Evolutionary conservation across 2,888 invertebrate genomes (phyloP), one percentile per base, ranked within the genome.

Genomic region (Amorpha juglandis): DNA sequence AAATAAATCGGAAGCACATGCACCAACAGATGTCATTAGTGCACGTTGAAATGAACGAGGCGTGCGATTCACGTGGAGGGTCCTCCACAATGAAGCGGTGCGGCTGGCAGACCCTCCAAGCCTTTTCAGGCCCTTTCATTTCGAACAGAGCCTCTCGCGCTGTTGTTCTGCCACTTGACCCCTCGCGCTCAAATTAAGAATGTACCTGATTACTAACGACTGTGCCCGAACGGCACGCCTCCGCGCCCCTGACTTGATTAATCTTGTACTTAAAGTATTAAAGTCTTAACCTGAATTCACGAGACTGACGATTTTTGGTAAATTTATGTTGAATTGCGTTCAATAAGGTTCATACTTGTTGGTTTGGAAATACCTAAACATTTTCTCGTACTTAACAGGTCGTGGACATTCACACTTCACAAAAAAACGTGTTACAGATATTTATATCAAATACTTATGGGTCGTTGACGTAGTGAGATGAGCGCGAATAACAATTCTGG

Each of bases 131-230:
- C 70, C 71, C 70, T 74, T 80, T 78, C 74, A 74, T 72, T 78
- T 68, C 71, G 70, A 74, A 72, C 73, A 52, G 52, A 50, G 63
- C 50, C 50, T 63, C 50, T 38, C 62, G 62, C 52, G 35, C n/a
- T 45, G 52, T 64, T 52, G 58, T 58, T 38, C 42, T 58, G 58
- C 42, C 70, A 67, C 76, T 81, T 79, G 79, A 80, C 82, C 82
- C 70, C 74, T 69, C 70, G 67, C 65, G 69, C 33, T 52, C 67
- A 78, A 81, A 81, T 82, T 77, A 80, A 79, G 71, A 77, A 76
- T 71, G 51, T 67, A 65, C 55, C 48, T 65, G 16, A 48, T 21
- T 38, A 58, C 19, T 35, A 11, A 48, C 21, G 47, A 47, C 48
- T 58, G 27, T 6, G 42, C 42, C 42, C 0, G 42, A 62, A 42